A percentile compares a stretch with the other conserved stretches of the same genome.
phyloP scores from a whole-genome alignment of 1,140 invertebrate genomes.

The Aethina tumida region DNA sequence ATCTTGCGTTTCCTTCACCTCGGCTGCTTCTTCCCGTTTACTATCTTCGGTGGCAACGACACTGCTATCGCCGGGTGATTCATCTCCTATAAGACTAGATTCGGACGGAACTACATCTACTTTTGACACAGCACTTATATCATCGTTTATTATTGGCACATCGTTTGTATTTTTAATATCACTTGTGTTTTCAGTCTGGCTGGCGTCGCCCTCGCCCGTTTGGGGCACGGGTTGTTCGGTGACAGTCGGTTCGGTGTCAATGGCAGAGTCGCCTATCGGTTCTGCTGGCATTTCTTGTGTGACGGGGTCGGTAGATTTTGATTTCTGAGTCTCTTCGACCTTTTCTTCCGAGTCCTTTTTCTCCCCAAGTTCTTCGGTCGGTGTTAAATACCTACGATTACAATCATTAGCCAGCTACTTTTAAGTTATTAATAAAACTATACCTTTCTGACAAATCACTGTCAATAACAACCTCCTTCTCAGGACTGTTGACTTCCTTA shows the following conservation, averaged over 20 bases:
- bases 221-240: too few species aligned
- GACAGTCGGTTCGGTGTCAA: conserved; percentile 11
- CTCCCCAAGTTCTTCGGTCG: conserved; percentile 30
- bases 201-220: conserved; percentile 17
- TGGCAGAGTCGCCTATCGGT: conserved; percentile 15
- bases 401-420: not conserved
- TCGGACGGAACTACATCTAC: conserved; percentile 48
- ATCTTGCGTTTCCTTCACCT: conserved; percentile 32
- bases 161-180: conserved; percentile 21
- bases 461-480: conserved; percentile 26
- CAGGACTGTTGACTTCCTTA: conserved; percentile 18
- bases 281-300: conserved; percentile 30
- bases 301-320: conserved; percentile 40
- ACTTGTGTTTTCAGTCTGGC: conserved; percentile 20
- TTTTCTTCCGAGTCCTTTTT: conserved; percentile 33
- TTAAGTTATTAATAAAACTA: conserved; percentile 7
- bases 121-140: conserved; percentile 37
- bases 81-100: conserved; percentile 45
- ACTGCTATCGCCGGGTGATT: conserved; percentile 27
- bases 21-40: conserved; percentile 35
- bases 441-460: conserved; percentile 34
- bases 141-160: conserved; percentile 38
- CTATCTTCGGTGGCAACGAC: conserved; percentile 18
- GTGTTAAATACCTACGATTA: conserved; percentile 29
- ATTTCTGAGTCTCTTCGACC: conserved; percentile 34